These are phyloP conservation scores for Phrynocephalus forsythii DNA, from an alignment of 2,797 vertebrate species.

Conservation along the genomic window DNA sequence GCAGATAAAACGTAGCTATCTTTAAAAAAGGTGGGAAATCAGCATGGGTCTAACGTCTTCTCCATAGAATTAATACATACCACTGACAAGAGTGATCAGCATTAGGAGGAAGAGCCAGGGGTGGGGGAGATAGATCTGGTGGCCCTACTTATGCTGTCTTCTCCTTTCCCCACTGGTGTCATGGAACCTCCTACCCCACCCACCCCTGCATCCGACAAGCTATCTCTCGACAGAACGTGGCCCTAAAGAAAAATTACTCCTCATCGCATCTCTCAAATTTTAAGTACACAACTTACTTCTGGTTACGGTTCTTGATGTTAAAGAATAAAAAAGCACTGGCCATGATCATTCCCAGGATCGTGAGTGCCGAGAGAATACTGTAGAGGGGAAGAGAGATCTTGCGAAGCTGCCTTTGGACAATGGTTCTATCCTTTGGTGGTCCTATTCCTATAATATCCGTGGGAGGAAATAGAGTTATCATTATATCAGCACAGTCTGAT, in stretches of 20 bases:
- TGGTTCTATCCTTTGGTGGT: conserved; percentile 95
- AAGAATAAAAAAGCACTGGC: conserved; percentile 98
- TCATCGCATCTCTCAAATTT: background rate
- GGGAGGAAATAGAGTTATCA: conserved; percentile 41
- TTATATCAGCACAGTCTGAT: background rate
- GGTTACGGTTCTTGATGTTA: conserved; percentile 99
- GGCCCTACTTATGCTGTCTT: too few relatives aligned
- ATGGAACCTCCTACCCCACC: background rate
- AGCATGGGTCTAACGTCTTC: background rate
- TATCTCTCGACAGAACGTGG: background rate
- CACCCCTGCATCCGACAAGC: background rate
- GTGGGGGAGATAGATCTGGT: background rate
- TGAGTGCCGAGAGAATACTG: conserved; percentile 97
- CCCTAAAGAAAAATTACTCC: background rate
- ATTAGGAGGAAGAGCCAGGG: background rate
- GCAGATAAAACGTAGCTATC: background rate
- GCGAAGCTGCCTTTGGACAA: conserved; percentile 91
- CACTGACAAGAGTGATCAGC: too few relatives aligned
- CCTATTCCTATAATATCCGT: conserved; percentile 84
- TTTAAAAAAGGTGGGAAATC: background rate
- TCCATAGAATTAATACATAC: background rate
- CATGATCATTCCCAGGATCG: conserved; percentile 98
- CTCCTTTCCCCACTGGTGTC: background rate
- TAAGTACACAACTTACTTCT: conserved; percentile 84
- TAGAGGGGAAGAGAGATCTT: conserved; percentile 97